Percentiles rank a stretch among this genome's conserved stretches.
Evolutionary conservation across 1,140 invertebrate species (phyloP).

Genomic region (Trinorchestia longiramus): DNA sequence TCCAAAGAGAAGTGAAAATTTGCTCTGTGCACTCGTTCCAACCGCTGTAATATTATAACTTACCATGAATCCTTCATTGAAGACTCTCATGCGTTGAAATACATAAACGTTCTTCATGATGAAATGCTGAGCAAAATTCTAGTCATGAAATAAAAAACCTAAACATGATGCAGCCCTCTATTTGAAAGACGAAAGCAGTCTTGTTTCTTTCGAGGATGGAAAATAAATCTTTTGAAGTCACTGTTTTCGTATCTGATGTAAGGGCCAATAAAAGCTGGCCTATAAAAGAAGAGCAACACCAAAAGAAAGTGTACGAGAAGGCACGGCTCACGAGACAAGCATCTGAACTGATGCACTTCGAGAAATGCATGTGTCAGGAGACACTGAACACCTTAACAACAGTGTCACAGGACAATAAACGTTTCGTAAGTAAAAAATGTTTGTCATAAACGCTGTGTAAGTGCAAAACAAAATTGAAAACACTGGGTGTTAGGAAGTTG

Average conservation of each 20-base stretch:
- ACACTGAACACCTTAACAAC: not conserved
- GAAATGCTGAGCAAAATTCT: not conserved
- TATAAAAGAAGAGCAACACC: not conserved
- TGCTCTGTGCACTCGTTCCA: no score
- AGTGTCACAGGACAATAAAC: not conserved
- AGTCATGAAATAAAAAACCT: not conserved
- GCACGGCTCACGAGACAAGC: not conserved
- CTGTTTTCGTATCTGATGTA: not conserved
- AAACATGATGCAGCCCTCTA: not conserved
- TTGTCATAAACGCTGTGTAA: not conserved
- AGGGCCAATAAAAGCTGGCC: not conserved
- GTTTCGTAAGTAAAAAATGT: not conserved
- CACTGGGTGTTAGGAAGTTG: not conserved
- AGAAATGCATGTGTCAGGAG: not conserved
- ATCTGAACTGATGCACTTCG: not conserved
- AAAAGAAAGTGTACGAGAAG: not conserved
- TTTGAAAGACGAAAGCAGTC: not conserved
- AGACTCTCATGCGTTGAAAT: not conserved
- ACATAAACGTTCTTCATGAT: not conserved
- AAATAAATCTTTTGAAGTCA: not conserved
- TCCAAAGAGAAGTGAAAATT: no score
- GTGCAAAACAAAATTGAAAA: not conserved
- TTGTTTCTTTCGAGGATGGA: not conserved
- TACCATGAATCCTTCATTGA: no score
- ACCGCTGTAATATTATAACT: no score